Base-by-base conservation (phyloP, 2,888 invertebrate species). In the Thecophora atra region DNA sequence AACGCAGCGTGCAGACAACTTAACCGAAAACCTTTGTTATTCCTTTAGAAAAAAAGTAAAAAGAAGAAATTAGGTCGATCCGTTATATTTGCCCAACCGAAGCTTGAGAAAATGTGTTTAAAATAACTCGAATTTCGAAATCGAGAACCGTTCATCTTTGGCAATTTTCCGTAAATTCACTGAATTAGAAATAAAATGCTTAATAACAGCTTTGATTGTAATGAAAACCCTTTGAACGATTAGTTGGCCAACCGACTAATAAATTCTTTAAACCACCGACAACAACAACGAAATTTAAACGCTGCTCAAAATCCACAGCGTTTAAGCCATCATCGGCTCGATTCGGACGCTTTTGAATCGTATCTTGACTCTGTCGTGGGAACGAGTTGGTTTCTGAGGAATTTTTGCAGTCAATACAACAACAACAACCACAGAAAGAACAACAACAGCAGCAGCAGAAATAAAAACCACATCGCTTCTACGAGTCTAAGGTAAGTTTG, bases 381-480 rank as follows among this genome's bases (percentile, higher is more conserved):
- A 70, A 70, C 70, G 21, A 52, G 28, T 62, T 30, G 62, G 28
- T 70, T 63, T 63, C 52, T 19, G 37, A 21, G 70, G 70, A 70
- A 70, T 70, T 70, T 70, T 70, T 63, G 70, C 70, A 63, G 63
- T 52, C 62, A 47, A 19, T 28, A 62, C 13, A 11, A 58, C 24
- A 30, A 30, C 24, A 66, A 28, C 21, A 58, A 15, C 24, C 26
- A 44, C 17, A 66, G 19, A 30, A 66, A 19, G 44, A 63, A 17
- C 64, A 19, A 8, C 42, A 30, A 11, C 62, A 62, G 15, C 15
- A 62, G n/a, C 62, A 58, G 24, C 54, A 54, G 24, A 2, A 1
- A 37, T 11, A 26, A 21, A 58, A 58, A 26, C 58, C 5, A 56
- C 37, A 37, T 37, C 37, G 37, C 37, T 37, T 37, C 37, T 37